Percentiles rank a stretch among this genome's conserved stretches.
Evolutionary conservation across 1,140 invertebrate species (phyloP).

Genomic region (Sycophila sp.): DNA sequence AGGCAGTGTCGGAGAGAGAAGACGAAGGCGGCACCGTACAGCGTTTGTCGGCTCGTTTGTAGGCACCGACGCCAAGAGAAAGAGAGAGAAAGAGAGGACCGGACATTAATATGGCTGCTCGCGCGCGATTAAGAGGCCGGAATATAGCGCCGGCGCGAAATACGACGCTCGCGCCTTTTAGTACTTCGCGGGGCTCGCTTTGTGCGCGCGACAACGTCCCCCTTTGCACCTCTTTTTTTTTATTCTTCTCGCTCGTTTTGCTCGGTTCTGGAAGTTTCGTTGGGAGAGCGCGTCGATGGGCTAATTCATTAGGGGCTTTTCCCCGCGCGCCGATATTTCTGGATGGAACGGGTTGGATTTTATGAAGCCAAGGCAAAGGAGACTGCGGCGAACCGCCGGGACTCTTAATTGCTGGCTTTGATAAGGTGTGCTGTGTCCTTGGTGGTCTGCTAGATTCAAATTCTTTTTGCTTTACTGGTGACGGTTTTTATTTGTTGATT

Average conservation of each 20-base stretch:
- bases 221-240: conserved; percentile 17
- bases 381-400: no score
- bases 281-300: no score
- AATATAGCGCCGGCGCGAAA: conserved; percentile 26
- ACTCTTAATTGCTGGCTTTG: no score
- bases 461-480: no score
- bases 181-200: background rate
- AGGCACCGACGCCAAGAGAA: conserved; percentile 16
- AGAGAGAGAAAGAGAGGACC: background rate
- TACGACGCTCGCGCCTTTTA: conserved; percentile 29
- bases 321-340: background rate
- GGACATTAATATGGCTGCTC: conserved; percentile 30
- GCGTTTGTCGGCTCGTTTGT: conserved; percentile 38
- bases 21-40: conserved; percentile 17
- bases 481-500: no score
- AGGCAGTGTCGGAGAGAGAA: background rate
- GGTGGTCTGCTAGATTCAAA: no score
- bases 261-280: no score
- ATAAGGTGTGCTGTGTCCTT: no score
- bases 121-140: conserved; percentile 28
- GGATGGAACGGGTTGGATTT: no score
- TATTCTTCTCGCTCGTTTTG: conserved; percentile 7
- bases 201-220: background rate
- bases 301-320: no score
- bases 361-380: no score